Evolutionary conservation across 2,888 invertebrate genomes (phyloP).

Genomic region (Acanthacorydalis orientalis): DNA sequence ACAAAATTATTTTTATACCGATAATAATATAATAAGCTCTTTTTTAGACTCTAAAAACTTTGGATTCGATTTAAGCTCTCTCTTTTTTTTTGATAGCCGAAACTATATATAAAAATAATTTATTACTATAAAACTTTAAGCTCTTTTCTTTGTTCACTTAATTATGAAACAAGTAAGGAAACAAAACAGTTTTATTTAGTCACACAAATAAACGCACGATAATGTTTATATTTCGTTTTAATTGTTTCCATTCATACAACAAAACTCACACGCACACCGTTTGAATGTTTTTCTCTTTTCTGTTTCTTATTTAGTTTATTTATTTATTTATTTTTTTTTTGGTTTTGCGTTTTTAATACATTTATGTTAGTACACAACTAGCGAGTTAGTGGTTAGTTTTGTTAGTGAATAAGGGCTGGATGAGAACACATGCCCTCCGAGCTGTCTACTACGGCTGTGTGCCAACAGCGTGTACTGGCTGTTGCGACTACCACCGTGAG

Average conservation of each 20-base stretch:
- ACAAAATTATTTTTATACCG: too few species aligned
- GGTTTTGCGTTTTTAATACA: neutral
- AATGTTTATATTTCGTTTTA: too few species aligned
- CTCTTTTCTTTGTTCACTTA: neutral
- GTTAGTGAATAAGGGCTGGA: conserved; percentile 1
- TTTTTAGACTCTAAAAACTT: too few species aligned
- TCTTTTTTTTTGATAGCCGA: too few species aligned
- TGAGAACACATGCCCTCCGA: conserved; percentile 4
- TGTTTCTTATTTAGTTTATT: neutral
- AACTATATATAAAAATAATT: too few species aligned
- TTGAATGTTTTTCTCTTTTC: neutral
- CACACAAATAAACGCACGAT: too few species aligned
- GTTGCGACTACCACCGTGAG: too few species aligned
- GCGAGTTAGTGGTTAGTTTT: neutral
- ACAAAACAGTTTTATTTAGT: neutral
- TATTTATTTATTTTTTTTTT: too few species aligned
- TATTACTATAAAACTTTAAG: too few species aligned
- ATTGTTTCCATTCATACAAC: neutral
- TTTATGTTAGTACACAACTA: neutral
- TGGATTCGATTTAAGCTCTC: too few species aligned
- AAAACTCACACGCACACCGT: neutral
- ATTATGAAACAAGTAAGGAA: neutral
- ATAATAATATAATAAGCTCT: too few species aligned
- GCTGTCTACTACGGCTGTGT: conserved; percentile 1
- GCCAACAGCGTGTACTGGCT: neutral